Base-by-base conservation (phyloP, 1,140 invertebrate genomes). In the Pygmarrhopalites habei region DNA sequence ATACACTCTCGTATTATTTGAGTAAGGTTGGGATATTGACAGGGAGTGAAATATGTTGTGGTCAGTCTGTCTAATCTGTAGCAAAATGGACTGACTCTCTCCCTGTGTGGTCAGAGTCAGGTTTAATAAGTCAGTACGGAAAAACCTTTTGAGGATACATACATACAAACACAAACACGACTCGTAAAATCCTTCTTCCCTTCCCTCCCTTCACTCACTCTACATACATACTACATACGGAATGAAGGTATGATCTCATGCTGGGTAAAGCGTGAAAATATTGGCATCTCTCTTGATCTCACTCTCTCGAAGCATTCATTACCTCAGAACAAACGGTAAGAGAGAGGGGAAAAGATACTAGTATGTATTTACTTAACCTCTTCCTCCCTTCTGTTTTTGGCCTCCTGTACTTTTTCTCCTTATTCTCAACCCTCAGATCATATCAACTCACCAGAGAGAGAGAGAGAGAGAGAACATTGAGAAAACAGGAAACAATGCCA, bases 121-220 rank as follows among this genome's bases (percentile, higher is more conserved):
- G 46, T 12, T 49, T 49, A 49, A 49, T 49, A 49, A 49, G 46
- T 49, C 46, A 49, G 14, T 21, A n/a, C n/a, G n/a, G n/a, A 49
- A 49, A 49, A 49, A 49, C 46, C 46, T 49, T 49, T 49, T 49
- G n/a, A n/a, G n/a, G n/a, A n/a, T n/a, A n/a, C n/a, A n/a, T n/a
- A n/a, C n/a, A n/a, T n/a, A n/a, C n/a, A n/a, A n/a, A n/a, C n/a
- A n/a, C n/a, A n/a, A n/a, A n/a, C n/a, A n/a, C n/a, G n/a, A n/a
- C n/a, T n/a, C n/a, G n/a, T n/a, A n/a, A n/a, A n/a, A n/a, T n/a
- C n/a, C n/a, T n/a, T n/a, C n/a, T n/a, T n/a, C n/a, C n/a, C n/a
- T n/a, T n/a, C n/a, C n/a, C n/a, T n/a, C n/a, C n/a, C n/a, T n/a
- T n/a, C n/a, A n/a, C n/a, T n/a, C n/a, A n/a, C n/a, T n/a, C n/a